Evolutionary conservation across 2,797 vertebrate species (phyloP).

Genomic region (Hypotaenidia philippensis): DNA sequence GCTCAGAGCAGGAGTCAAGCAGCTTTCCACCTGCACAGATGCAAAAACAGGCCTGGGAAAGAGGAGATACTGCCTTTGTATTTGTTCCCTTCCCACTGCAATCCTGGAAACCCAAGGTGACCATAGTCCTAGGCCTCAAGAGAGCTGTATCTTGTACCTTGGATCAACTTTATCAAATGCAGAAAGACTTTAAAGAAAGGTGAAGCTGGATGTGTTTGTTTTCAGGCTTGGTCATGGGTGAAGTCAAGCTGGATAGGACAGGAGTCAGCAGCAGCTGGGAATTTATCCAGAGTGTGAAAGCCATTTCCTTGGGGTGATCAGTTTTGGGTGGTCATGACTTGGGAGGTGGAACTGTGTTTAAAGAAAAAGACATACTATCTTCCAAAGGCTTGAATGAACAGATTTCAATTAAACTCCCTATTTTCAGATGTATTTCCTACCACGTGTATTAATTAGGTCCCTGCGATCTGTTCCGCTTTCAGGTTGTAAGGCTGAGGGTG

Average conservation of each 20-base stretch:
- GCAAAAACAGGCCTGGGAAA: not conserved
- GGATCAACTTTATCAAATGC: not conserved
- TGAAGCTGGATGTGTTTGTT: not conserved
- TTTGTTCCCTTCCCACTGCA: not conserved
- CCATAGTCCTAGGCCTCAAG: not conserved
- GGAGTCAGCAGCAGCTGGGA: not conserved
- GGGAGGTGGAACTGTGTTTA: not conserved
- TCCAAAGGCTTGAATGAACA: not conserved
- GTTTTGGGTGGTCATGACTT: not conserved
- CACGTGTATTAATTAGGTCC: not conserved
- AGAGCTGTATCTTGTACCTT: not conserved
- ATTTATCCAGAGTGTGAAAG: not conserved
- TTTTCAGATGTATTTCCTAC: not conserved
- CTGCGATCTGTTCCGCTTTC: not conserved
- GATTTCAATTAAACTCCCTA: not conserved
- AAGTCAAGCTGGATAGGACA: not conserved
- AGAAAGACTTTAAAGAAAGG: not conserved
- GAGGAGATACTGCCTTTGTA: not conserved
- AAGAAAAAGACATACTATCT: not conserved
- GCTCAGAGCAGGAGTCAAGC: not conserved
- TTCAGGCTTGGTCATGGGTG: not conserved
- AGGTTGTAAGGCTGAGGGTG: not conserved
- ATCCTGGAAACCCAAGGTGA: not conserved
- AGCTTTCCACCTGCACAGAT: not conserved
- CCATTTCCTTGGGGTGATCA: not conserved